Conservation (phyloP, 1,140 invertebrate species). For the Trachymyrmex cornetzi region DNA sequence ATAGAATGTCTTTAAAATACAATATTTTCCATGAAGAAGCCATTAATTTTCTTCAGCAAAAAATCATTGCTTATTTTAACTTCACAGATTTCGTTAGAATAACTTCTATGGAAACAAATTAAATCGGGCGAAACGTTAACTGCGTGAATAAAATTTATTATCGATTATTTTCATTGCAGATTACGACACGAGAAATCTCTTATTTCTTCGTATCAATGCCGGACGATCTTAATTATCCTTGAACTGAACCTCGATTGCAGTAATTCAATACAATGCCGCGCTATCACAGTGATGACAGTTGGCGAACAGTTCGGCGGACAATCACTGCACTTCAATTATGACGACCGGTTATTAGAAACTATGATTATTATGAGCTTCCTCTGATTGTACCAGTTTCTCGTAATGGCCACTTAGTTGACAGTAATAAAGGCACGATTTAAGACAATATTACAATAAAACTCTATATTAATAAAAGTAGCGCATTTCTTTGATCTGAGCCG, state of each 20-base stretch:
- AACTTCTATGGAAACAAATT: neutral
- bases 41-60: neutral
- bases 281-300: slow-evolving; percentile 56
- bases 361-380: slow-evolving; percentile 22
- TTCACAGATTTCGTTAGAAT: neutral
- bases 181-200: neutral
- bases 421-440: neutral
- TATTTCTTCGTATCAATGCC: slow-evolving; percentile 9
- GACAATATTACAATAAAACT: neutral
- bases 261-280: slow-evolving; percentile 3
- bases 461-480: too few species aligned
- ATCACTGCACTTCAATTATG: slow-evolving; percentile 44
- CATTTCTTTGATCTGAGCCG: too few species aligned
- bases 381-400: slow-evolving; percentile 17
- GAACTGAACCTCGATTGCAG: neutral
- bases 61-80: neutral
- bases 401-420: slow-evolving; percentile 22
- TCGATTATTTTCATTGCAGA: neutral
- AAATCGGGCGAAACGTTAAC: neutral
- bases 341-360: slow-evolving; percentile 7
- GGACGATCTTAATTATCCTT: neutral
- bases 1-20: neutral
- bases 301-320: slow-evolving; percentile 13
- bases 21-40: neutral
- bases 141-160: neutral